Conservation (phyloP, 2,113 vertebrate genomes). For the Riparia riparia region DNA sequence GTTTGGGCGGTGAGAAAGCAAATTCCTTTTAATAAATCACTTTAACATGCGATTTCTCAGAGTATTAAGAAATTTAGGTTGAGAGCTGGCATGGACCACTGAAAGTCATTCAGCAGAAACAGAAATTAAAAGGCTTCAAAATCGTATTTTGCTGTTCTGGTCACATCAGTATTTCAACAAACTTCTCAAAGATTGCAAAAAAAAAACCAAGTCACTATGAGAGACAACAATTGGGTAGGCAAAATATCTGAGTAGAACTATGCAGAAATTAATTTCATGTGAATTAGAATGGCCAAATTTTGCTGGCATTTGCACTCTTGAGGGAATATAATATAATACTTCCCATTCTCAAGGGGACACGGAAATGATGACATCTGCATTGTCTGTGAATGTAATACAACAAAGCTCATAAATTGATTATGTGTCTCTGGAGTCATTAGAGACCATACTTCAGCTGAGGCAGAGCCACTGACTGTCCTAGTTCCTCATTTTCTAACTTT, state of each 20-base stretch:
- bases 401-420: conserved; percentile 26
- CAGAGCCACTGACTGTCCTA: not conserved
- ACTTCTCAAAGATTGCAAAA: not conserved
- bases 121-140: not conserved
- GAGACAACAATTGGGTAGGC: not conserved
- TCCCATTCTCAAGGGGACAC: not conserved
- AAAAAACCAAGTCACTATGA: not conserved
- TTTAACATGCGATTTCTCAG: not conserved
- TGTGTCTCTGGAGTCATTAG: not conserved
- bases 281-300: not conserved
- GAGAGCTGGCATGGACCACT: not conserved
- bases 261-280: not conserved
- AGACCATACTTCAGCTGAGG: not conserved
- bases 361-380: not conserved
- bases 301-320: not conserved
- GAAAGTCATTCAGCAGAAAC: not conserved
- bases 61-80: not conserved
- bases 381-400: not conserved
- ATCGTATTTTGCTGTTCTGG: not conserved
- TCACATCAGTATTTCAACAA: not conserved
- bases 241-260: not conserved
- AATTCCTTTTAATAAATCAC: not conserved
- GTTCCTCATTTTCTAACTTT: not conserved
- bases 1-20: not conserved
- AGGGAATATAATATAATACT: not conserved